Conservation (phyloP, 2,113 vertebrate genomes). For the Aspiorhynchus laticeps region DNA sequence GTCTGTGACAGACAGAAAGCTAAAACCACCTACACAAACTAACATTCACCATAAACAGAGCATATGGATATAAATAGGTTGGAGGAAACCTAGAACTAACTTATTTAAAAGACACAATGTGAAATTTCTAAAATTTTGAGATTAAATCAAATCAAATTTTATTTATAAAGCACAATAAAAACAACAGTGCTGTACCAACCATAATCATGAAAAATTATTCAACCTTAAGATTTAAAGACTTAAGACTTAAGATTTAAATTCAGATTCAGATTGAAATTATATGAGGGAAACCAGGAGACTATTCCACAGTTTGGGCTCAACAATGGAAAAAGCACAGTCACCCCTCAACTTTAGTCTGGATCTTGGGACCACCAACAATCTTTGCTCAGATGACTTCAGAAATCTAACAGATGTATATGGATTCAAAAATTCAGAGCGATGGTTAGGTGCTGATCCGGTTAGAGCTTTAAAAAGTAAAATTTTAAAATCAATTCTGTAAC, state of each 20-base stretch:
- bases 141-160: background rate
- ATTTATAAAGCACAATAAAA: too few relatives aligned
- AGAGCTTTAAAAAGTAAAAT: background rate
- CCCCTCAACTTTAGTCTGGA: background rate
- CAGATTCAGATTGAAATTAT: background rate
- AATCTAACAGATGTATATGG: background rate
- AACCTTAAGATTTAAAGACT: too few relatives aligned
- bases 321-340: too few relatives aligned
- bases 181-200: too few relatives aligned
- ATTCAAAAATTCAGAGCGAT: background rate
- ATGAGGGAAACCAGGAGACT: background rate
- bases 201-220: too few relatives aligned
- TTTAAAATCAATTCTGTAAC: background rate
- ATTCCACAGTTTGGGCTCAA: background rate
- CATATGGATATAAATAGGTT: constrained; percentile 35
- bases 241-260: too few relatives aligned
- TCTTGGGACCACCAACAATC: background rate
- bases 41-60: constrained; percentile 34
- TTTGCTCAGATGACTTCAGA: background rate
- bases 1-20: constrained; percentile 35
- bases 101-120: background rate
- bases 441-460: too few relatives aligned
- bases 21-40: constrained; percentile 26
- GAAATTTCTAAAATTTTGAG: background rate
- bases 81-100: too few relatives aligned